A percentile compares a stretch with the other conserved stretches of the same genome.
These are phyloP conservation scores for Botia kubotai DNA, from an alignment of 2,797 vertebrate species.

Conservation along the genomic window DNA sequence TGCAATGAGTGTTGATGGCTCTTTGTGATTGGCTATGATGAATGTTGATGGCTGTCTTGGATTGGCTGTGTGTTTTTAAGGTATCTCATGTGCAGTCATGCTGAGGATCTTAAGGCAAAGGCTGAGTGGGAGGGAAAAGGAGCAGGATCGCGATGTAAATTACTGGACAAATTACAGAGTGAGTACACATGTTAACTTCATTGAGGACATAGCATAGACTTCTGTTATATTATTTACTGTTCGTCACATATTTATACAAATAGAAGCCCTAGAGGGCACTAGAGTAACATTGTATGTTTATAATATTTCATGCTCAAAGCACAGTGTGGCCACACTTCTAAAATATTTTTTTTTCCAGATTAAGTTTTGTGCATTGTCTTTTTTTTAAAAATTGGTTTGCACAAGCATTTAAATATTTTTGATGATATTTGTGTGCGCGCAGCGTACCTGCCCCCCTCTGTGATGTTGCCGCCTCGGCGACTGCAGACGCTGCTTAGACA, in stretches of 20 bases:
- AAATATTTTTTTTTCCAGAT: no score
- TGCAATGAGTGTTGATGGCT: no score
- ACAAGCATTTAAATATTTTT: background rate
- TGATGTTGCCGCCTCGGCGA: conserved; percentile 97
- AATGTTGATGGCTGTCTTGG: no score
- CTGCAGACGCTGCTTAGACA: conserved; percentile 95
- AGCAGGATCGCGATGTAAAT: conserved; percentile 89
- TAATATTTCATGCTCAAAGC: no score
- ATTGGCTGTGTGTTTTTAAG: conserved; percentile 70
- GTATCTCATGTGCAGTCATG: conserved; percentile 99
- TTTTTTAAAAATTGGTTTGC: no score
- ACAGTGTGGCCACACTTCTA: no score
- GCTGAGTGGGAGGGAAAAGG: conserved; percentile 99
- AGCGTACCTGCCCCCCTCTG: conserved; percentile 97
- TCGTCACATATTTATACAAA: no score
- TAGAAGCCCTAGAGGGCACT: no score
- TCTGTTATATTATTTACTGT: background rate
- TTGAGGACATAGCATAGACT: background rate
- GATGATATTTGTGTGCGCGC: conserved; percentile 41
- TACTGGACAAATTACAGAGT: conserved; percentile 99
- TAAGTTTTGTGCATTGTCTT: no score
- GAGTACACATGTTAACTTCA: conserved; percentile 64
- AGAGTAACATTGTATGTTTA: no score
- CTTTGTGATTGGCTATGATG: no score
- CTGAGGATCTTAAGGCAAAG: conserved; percentile 95